Evolutionary conservation across 2,888 invertebrate species (phyloP), one percentile per base, ranked within the genome.

Genomic region (Eilema sororculum): DNA sequence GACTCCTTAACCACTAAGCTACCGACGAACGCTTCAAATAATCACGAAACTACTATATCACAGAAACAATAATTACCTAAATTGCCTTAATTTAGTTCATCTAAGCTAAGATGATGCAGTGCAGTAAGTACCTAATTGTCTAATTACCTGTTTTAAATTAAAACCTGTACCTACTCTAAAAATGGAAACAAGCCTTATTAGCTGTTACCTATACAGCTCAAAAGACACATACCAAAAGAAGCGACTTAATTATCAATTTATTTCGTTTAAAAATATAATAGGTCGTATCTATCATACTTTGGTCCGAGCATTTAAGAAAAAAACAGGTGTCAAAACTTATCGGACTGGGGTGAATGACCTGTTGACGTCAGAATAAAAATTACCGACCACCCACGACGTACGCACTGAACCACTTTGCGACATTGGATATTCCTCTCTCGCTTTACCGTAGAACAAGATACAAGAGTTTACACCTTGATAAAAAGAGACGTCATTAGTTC

Each of bases 311-410:
- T 70, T 66, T 66, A 56, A 67, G 61, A 71, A 68, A 62, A 58
- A 68, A 64, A 59, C 89, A 91, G 90, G 91, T 92, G 92, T 89
- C 86, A 88, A 88, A 76, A 79, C 72, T 90, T 90, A 91, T 90
- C 89, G 89, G 78, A 69, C 70, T 66, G 78, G 84, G 91, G 74
- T 91, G 87, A 90, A 89, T 86, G 93, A 93, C 90, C 94, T 91
- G 92, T 91, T 91, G 93, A 93, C 93, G 90, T 87, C 80, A 82
- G 86, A 86, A 90, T 88, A 90, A 91, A 91, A 89, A 90, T 90
- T 90, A 88, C 85, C 82, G 93, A 90, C 94, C 94, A 94, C 94
- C 94, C 94, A 94, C 93, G 91, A 84, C 77, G 93, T 68, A 77
- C 75, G 77, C 68, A 75, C 70, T 75, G 73, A 77, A 75, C 72